Base-by-base conservation (phyloP, 2,113 vertebrate genomes). In the Thalassoma bifasciatum region DNA sequence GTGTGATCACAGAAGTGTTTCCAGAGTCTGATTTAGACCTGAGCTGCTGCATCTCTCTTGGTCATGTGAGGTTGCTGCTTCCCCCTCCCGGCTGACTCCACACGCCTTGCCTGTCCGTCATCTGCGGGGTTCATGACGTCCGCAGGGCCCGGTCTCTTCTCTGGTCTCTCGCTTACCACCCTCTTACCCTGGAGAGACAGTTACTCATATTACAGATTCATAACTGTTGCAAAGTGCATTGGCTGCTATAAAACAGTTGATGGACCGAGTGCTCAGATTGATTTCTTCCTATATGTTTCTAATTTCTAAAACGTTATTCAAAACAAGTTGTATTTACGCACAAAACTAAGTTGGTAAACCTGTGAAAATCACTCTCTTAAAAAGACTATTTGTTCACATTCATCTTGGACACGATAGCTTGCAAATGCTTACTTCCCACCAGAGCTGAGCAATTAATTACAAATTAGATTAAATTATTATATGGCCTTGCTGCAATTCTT, bases 101-200 rank as follows among this genome's bases (percentile, higher is more conserved):
- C 26, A 5, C 83, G 81, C 16, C 68, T 89, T 53, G 88, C 77
- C 19, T 71, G 91, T 69, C 87, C 92, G 4, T 90, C 95, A 42
- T 94, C 90, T 0, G 72, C 10, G 21, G 91, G 82, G 37, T 87
- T 92, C 22, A 90, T 93, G 3, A 36, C 73, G 69, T 84, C 91
- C 56, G 0, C 62, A 73, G 5, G 77, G 56, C 87, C 90, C 0
- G 52, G 4, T 10, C 69, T 89, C 74, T 82, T 94, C 62, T 97
- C 91, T 38, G 78, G 66, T 64, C 50, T 96, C 92, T 97, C 96
- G 5, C 95, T 96, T 68, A 97, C 96, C 1, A 96, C 92, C 68
- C 96, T 89, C 88, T 94, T 98, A 81, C 94, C 96, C 97, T 98
- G 83, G 46, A 68, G 81, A 53, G 44, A 79, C 44, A 66, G 54